phyloP scores from a whole-genome alignment of 2,113 vertebrate genomes.

The Erythrolamprus reginae region DNA sequence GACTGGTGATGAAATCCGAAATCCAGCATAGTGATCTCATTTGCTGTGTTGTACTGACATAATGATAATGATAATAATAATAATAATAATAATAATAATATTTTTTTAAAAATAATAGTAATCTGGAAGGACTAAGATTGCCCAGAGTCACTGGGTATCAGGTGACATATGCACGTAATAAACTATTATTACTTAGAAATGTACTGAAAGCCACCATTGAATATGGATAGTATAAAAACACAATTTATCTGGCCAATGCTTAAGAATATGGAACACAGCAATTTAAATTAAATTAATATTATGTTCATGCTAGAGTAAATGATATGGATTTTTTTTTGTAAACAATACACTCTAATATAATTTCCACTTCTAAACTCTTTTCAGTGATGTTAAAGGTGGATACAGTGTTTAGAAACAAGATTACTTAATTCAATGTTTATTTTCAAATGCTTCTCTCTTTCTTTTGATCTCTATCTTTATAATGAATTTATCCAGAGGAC shows the following conservation, averaged over 20 bases:
- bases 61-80: no score
- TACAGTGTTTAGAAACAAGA: background rate
- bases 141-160: background rate
- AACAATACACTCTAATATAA: background rate
- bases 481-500: background rate
- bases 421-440: background rate
- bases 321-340: background rate
- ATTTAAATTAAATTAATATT: background rate
- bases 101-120: background rate
- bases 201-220: background rate
- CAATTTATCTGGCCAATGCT: background rate
- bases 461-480: background rate
- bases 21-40: no score
- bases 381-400: background rate
- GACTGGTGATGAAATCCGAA: no score
- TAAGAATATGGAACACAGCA: background rate
- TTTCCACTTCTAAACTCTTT: background rate
- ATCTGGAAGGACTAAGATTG: background rate
- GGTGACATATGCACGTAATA: background rate
- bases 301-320: background rate
- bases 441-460: background rate
- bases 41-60: no score
- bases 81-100: no score
- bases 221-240: background rate
- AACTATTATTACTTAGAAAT: background rate